Percentiles rank a stretch among this genome's conserved stretches.
phyloP scores from a whole-genome alignment of 2,113 vertebrate species.

The Campylomormyrus tamandua region DNA sequence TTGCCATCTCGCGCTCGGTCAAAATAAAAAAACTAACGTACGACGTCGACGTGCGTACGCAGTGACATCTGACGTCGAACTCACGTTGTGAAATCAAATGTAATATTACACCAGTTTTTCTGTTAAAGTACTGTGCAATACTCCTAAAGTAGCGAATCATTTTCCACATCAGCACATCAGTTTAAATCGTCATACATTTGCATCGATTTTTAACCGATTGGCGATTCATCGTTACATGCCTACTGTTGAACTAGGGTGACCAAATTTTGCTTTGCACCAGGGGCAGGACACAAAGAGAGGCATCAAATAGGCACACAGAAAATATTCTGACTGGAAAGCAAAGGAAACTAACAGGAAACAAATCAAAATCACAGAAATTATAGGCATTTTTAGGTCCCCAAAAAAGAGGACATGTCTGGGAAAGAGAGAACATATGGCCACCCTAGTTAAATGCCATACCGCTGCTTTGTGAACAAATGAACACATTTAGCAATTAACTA shows the following conservation, averaged over 20 bases:
- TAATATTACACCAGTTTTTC: no score
- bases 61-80: no score
- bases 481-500: neutral
- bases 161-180: neutral
- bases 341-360: neutral
- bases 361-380: neutral
- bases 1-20: neutral
- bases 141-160: neutral
- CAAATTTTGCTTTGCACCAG: neutral
- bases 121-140: neutral
- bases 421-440: neutral
- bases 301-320: neutral
- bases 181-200: neutral
- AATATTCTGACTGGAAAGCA: neutral
- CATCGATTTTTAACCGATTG: no score
- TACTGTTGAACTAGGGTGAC: neutral
- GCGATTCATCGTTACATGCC: no score
- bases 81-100: no score
- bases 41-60: no score
- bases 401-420: neutral
- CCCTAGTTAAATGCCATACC: neutral
- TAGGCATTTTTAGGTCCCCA: neutral
- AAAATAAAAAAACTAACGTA: no score
- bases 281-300: neutral
- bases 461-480: neutral